These are phyloP conservation scores for Prunella fulvescens DNA, from an alignment of 2,113 vertebrate genomes.

Conservation along the genomic window DNA sequence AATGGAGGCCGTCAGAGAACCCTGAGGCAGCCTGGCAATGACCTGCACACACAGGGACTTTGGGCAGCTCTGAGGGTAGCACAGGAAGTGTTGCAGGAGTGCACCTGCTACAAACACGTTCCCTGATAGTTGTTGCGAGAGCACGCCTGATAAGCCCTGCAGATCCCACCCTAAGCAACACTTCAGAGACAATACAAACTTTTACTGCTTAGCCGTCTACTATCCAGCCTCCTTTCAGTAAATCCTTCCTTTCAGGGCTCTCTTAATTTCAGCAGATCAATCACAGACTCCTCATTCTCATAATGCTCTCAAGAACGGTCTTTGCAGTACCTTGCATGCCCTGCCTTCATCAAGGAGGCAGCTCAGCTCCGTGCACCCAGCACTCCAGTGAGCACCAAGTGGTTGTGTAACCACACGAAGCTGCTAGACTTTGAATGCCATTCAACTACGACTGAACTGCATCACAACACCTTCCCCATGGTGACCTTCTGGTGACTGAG, in stretches of 20 bases:
- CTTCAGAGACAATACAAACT: neutral
- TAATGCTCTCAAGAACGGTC: neutral
- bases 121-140: rapidly evolving
- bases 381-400: neutral
- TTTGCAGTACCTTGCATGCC: neutral
- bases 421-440: neutral
- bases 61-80: neutral
- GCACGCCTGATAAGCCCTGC: neutral
- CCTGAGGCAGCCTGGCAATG: neutral
- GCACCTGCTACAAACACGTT: rapidly evolving
- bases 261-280: neutral
- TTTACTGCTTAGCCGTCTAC: neutral
- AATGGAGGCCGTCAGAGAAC: neutral
- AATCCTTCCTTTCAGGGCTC: neutral
- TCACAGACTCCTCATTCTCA: neutral
- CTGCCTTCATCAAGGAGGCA: neutral
- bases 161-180: neutral
- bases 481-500: neutral
- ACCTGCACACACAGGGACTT: neutral
- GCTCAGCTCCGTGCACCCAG: rapidly evolving
- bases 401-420: rapidly evolving
- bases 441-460: rapidly evolving
- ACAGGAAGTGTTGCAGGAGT: neutral
- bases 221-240: neutral
- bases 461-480: rapidly evolving